Evolutionary conservation across 2,113 vertebrate genomes (phyloP).

Genomic region (Pteronura brasiliensis): DNA sequence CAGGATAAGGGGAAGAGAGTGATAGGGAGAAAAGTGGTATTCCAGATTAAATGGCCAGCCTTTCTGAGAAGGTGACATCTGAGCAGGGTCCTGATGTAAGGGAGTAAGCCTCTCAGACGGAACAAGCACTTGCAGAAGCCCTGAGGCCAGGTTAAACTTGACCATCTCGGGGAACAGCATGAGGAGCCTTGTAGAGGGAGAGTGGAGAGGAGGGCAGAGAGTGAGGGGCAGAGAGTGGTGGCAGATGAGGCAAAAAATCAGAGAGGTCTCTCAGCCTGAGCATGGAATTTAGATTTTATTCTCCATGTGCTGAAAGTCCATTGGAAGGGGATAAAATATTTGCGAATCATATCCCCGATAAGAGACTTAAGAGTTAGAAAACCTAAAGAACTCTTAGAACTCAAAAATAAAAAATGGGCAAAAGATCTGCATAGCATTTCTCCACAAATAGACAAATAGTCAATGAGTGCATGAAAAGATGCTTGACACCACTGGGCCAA

Average conservation of each 20-base stretch:
- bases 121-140: neutral
- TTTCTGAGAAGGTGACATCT: neutral
- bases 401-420: neutral
- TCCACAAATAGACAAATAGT: neutral
- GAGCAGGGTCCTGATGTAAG: neutral
- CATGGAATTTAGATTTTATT: neutral
- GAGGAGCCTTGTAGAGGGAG: neutral
- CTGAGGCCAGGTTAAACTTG: neutral
- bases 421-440: neutral
- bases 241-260: neutral
- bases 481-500: neutral
- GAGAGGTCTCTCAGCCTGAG: neutral
- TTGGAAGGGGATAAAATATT: neutral
- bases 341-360: neutral
- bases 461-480: neutral
- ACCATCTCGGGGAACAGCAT: neutral
- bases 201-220: neutral
- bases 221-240: neutral
- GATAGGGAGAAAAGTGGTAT: neutral
- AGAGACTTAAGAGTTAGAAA: neutral
- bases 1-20: neutral
- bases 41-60: neutral
- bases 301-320: fast-evolving
- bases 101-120: neutral
- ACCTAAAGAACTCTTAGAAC: neutral